Evolutionary conservation across 2,113 vertebrate genomes (phyloP).

Genomic region (Nesospiza acunhae): DNA sequence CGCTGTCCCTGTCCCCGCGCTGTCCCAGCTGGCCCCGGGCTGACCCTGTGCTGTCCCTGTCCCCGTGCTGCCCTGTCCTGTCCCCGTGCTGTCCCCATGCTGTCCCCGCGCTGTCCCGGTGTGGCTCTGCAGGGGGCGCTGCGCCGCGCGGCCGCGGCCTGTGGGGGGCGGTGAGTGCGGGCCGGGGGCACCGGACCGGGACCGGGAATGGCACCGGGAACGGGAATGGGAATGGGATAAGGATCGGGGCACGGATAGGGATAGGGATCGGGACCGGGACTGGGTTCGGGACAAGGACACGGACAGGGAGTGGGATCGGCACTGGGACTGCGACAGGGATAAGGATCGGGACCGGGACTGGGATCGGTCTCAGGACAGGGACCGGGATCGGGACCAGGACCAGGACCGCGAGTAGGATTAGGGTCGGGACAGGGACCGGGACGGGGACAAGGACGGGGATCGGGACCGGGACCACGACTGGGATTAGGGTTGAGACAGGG

Average conservation of each 20-base stretch:
- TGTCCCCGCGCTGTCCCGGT: too few relatives aligned
- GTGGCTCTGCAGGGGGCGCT: background rate
- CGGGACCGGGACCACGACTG: accelerated
- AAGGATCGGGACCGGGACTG: background rate
- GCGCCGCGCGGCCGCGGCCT: accelerated
- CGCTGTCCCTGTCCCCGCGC: background rate
- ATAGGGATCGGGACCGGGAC: accelerated
- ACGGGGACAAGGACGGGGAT: too few relatives aligned
- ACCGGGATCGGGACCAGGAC: background rate
- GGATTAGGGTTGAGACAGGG: too few relatives aligned
- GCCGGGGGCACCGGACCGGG: background rate
- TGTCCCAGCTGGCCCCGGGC: too few relatives aligned
- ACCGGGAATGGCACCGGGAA: accelerated
- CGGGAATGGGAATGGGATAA: background rate
- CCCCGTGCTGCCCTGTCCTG: too few relatives aligned
- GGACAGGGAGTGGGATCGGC: accelerated
- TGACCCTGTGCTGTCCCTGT: too few relatives aligned
- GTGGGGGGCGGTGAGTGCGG: background rate
- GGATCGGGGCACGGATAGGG: background rate
- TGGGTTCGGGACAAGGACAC: background rate
- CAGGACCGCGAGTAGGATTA: background rate
- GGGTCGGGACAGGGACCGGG: too few relatives aligned
- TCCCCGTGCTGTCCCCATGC: too few relatives aligned
- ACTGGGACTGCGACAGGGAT: background rate
- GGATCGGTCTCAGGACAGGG: too few relatives aligned